These are phyloP conservation scores for Eciton burchellii DNA, from an alignment of 1,140 invertebrate genomes.

Conservation along the genomic window DNA sequence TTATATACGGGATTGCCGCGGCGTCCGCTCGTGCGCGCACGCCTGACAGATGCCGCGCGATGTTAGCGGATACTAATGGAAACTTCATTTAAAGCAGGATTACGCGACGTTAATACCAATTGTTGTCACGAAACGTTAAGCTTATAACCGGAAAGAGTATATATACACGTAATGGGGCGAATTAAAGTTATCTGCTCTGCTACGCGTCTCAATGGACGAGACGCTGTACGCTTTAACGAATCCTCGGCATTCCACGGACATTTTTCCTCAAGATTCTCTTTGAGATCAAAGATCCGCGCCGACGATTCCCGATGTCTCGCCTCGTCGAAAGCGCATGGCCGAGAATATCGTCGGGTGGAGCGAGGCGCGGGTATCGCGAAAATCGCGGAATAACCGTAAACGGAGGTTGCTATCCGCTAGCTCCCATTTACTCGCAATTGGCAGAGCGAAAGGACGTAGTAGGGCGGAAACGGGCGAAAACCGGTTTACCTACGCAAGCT, in stretches of 20 bases:
- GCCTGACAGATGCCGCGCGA: constrained; percentile 44
- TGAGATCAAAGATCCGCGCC: not conserved
- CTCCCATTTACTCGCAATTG: constrained; percentile 2
- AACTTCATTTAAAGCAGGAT: constrained; percentile 51
- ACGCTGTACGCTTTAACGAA: not conserved
- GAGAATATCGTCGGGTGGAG: not conserved
- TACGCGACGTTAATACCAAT: constrained; percentile 51
- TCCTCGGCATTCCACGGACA: not conserved
- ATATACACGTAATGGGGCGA: not conserved
- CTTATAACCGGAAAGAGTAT: not conserved
- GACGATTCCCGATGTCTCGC: no score
- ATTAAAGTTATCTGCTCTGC: constrained; percentile 31
- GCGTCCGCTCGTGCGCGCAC: constrained; percentile 18
- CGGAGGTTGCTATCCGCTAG: not conserved
- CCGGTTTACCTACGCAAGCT: constrained; percentile 34
- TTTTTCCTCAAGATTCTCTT: no score
- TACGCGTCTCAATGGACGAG: constrained; percentile 35
- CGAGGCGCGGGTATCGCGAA: not conserved
- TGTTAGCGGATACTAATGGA: constrained; percentile 50
- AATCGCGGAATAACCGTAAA: not conserved
- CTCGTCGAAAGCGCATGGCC: no score
- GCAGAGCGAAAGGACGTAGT: constrained; percentile 13
- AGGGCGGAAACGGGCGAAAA: constrained; percentile 24
- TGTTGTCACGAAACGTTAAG: constrained; percentile 31
- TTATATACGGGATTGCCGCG: constrained; percentile 52